Percentiles rank a stretch among this genome's conserved stretches.
phyloP scores from a whole-genome alignment of 2,888 invertebrate species.

The Brachycybe producta region DNA sequence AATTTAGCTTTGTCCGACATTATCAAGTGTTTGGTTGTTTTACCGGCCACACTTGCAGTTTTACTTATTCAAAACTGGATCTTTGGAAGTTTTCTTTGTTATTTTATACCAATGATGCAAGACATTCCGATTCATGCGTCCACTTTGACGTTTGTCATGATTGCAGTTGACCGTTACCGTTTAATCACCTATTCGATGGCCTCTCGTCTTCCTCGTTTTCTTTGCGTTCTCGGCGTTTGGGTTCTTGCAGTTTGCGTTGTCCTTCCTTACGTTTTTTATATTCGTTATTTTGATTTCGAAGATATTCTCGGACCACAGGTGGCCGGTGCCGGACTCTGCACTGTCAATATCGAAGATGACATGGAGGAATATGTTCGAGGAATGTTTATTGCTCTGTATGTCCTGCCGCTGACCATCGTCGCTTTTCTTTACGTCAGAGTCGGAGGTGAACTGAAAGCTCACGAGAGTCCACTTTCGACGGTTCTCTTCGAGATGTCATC shows the following conservation, averaged over 20 bases:
- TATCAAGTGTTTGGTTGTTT: constrained; percentile 50
- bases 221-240: constrained; percentile 57
- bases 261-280: constrained; percentile 58
- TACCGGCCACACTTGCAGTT: constrained; percentile 53
- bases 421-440: constrained; percentile 51
- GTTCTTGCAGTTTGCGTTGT: constrained; percentile 55
- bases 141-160: constrained; percentile 52
- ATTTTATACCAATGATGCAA: constrained; percentile 59
- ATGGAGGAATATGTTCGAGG: constrained; percentile 53
- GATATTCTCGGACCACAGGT: constrained; percentile 38
- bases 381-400: constrained; percentile 44
- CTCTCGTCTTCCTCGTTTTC: constrained; percentile 50
- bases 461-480: constrained; percentile 6
- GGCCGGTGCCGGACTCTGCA: constrained; percentile 47
- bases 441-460: constrained; percentile 11
- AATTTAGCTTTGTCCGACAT: constrained; percentile 53
- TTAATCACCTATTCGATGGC: constrained; percentile 50
- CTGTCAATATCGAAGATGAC: constrained; percentile 50
- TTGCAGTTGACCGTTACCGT: constrained; percentile 54
- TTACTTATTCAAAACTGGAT: constrained; percentile 58
- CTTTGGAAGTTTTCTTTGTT: constrained; percentile 56
- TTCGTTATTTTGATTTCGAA: constrained; percentile 52
- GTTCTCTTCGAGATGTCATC: constrained; percentile 20
- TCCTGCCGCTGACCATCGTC: constrained; percentile 45
- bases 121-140: constrained; percentile 56